phyloP scores from a whole-genome alignment of 1,140 invertebrate genomes.

The Hydropsyche tenuis region DNA sequence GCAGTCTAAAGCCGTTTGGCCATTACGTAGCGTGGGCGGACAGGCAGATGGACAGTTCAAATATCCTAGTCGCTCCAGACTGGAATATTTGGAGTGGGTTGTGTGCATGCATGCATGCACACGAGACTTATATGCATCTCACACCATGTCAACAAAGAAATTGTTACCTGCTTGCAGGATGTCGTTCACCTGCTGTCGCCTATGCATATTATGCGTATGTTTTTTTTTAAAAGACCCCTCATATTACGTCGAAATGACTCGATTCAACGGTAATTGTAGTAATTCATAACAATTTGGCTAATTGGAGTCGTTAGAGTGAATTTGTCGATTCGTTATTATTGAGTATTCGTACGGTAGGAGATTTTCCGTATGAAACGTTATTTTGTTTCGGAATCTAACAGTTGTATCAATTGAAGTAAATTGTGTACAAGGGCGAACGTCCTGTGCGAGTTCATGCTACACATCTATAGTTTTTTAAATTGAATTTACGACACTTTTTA shows the following conservation, averaged over 20 bases:
- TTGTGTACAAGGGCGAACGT: not conserved
- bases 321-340: too few relatives aligned
- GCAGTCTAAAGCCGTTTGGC: not conserved
- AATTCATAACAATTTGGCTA: too few relatives aligned
- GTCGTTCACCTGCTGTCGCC: slow-evolving; percentile 25
- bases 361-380: too few relatives aligned
- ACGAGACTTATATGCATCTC: too few relatives aligned
- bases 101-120: not conserved
- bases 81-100: not conserved
- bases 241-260: too few relatives aligned
- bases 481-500: too few relatives aligned
- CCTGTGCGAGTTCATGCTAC: too few relatives aligned
- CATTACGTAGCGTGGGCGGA: not conserved
- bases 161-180: slow-evolving; percentile 7
- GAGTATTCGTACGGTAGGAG: too few relatives aligned
- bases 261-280: too few relatives aligned
- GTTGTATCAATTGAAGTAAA: not conserved
- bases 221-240: not conserved
- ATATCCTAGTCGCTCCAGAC: not conserved
- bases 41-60: not conserved
- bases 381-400: too few relatives aligned
- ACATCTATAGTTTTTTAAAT: too few relatives aligned
- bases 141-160: slow-evolving; percentile 9
- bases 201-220: not conserved
- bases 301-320: too few relatives aligned